Conservation (phyloP, 2,888 invertebrate species). For the Scrobipalpa costella region DNA sequence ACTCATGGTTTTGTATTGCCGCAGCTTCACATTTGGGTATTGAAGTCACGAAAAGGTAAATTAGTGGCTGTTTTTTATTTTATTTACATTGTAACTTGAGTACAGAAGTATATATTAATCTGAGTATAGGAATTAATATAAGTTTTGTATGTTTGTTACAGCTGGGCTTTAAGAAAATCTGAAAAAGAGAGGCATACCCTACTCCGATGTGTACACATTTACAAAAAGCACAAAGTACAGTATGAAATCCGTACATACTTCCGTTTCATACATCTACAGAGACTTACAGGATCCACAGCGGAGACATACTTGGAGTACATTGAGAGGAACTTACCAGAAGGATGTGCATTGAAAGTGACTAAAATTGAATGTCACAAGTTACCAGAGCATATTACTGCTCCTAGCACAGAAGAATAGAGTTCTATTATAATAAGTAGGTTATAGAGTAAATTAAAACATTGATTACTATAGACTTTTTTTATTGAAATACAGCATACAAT, state of each 20-base stretch:
- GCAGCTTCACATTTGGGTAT: conserved; percentile 92
- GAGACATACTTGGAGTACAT: conserved; percentile 98
- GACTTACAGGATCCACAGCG: conserved; percentile 96
- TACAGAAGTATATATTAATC: no score
- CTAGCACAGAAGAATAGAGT: conserved; percentile 49
- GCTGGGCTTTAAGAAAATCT: conserved; percentile 87
- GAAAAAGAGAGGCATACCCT: conserved; percentile 89
- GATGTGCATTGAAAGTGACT: conserved; percentile 95
- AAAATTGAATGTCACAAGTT: conserved; percentile 84
- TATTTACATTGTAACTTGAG: background rate
- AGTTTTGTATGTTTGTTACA: conserved; percentile 63
- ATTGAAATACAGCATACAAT: background rate
- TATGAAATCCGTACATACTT: conserved; percentile 98
- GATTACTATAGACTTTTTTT: conserved; percentile 27
- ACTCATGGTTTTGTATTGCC: conserved; percentile 89
- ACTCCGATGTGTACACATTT: conserved; percentile 92
- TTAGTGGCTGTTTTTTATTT: background rate
- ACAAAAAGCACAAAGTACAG: conserved; percentile 96
- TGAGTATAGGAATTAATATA: no score
- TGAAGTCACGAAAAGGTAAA: conserved; percentile 85
- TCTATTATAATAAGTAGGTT: conserved; percentile 31
- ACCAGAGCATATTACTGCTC: conserved; percentile 79
- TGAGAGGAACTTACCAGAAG: conserved; percentile 98
- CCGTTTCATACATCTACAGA: conserved; percentile 89
- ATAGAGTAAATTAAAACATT: conserved; percentile 45